phyloP scores from a whole-genome alignment of 2,797 vertebrate genomes.

The Channa striata region DNA sequence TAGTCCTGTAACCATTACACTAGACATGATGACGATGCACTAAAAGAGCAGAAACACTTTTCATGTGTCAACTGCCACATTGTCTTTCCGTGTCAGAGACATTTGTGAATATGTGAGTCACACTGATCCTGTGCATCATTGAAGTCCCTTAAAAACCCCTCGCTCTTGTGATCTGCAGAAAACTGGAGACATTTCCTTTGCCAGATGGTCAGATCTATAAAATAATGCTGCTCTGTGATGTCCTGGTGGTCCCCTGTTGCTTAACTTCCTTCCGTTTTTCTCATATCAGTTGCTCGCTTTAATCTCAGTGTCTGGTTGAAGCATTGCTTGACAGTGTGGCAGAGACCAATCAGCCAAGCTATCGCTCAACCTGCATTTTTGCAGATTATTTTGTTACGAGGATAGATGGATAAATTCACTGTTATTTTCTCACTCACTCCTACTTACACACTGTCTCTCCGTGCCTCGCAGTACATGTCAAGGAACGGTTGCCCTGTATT shows the following conservation, averaged over 20 bases:
- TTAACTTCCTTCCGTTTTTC: conserved; percentile 10
- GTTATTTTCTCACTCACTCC: neutral
- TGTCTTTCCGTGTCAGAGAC: conserved; percentile 4
- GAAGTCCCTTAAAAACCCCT: conserved; percentile 22
- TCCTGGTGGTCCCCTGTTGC: conserved; percentile 6
- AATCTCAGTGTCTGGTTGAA: conserved; percentile 10
- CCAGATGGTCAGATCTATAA: conserved; percentile 21
- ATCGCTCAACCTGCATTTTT: conserved; percentile 16
- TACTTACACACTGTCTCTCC: neutral
- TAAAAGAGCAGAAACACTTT: neutral
- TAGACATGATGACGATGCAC: neutral
- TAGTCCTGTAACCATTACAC: neutral
- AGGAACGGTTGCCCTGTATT: conserved; percentile 1
- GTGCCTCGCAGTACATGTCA: neutral
- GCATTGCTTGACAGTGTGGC: conserved; percentile 3
- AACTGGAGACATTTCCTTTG: conserved; percentile 23
- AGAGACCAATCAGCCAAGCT: conserved; percentile 5
- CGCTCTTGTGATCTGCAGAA: conserved; percentile 27
- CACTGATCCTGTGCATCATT: conserved; percentile 11
- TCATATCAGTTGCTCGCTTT: conserved; percentile 12
- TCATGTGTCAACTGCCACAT: neutral
- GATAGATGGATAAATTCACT: neutral
- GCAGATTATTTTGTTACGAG: neutral
- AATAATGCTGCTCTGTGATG: conserved; percentile 6
- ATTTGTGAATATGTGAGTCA: conserved; percentile 4